Conservation (phyloP, 1,140 invertebrate genomes). For the Whitmania pigra region DNA sequence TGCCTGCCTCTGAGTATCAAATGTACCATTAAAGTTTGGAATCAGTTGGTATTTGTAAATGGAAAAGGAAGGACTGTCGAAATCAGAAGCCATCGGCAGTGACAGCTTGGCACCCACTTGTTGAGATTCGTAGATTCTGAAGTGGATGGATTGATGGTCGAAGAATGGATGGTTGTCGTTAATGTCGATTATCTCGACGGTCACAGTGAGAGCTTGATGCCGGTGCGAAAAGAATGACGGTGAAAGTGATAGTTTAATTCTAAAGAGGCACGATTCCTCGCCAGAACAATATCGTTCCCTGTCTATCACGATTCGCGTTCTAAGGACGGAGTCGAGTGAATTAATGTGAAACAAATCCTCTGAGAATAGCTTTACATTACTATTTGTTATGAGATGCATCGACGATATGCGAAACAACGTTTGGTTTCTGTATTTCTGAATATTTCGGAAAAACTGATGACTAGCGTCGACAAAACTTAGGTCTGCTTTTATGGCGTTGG, state of each 20-base stretch:
- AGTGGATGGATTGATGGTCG: conserved; percentile 21
- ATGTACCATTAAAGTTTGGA: neutral
- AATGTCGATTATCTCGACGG: conserved; percentile 71
- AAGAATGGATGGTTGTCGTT: conserved; percentile 86
- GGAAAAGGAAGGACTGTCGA: conserved; percentile 22
- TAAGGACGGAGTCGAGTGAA: neutral
- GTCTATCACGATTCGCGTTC: conserved; percentile 17
- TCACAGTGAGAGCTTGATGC: conserved; percentile 14
- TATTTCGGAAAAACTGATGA: neutral
- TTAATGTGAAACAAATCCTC: neutral
- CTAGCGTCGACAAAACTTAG: neutral
- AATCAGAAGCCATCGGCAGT: conserved; percentile 18
- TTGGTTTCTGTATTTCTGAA: too few species aligned
- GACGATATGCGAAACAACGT: too few species aligned
- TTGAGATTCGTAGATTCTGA: conserved; percentile 9
- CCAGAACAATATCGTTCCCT: conserved; percentile 14
- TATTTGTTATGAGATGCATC: too few species aligned
- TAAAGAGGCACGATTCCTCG: conserved; percentile 9
- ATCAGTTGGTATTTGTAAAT: conserved; percentile 17
- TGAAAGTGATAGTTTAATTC: conserved; percentile 11
- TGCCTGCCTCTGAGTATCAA: neutral
- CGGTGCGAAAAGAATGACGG: conserved; percentile 9
- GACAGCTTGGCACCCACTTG: conserved; percentile 12
- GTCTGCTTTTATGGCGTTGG: neutral
- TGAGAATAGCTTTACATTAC: too few species aligned